These are phyloP conservation scores for Malurus elegans DNA, from an alignment of 2,113 vertebrate species.

Conservation along the genomic window DNA sequence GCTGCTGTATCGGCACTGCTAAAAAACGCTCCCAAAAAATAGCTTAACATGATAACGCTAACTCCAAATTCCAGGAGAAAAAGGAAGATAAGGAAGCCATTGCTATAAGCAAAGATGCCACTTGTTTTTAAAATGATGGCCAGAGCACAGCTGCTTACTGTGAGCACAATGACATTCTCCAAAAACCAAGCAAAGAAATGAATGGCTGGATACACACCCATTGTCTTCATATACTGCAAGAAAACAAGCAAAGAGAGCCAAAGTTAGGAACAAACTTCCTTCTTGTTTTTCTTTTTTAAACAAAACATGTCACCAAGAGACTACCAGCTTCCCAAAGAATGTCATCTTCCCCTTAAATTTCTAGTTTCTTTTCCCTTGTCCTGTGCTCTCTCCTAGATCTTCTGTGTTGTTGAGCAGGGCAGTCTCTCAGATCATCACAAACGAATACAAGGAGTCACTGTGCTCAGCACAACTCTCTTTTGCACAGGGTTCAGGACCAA, in stretches of 20 bases:
- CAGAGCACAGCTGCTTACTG: constrained; percentile 57
- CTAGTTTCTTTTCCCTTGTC: neutral
- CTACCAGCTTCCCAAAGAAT: neutral
- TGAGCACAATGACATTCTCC: constrained; percentile 60
- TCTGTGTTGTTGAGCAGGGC: accelerated
- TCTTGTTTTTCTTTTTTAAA: neutral
- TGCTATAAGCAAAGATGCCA: constrained; percentile 66
- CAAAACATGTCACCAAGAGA: neutral
- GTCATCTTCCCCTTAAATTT: neutral
- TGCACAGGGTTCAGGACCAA: neutral
- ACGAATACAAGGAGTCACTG: accelerated
- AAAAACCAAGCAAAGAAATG: constrained; percentile 77
- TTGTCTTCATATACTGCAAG: constrained; percentile 72
- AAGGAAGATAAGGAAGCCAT: constrained; percentile 66
- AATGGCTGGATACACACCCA: constrained; percentile 65
- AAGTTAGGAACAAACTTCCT: neutral
- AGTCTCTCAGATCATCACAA: neutral
- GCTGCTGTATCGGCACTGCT: constrained; percentile 62
- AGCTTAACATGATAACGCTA: constrained; percentile 69
- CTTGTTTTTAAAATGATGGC: constrained; percentile 69
- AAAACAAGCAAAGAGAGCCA: neutral
- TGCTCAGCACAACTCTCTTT: neutral
- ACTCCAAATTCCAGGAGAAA: constrained; percentile 74
- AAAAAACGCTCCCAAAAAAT: constrained; percentile 68
- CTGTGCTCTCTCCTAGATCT: neutral